Conservation (phyloP, 1,140 invertebrate species). For the Cheumatopsyche charites region DNA sequence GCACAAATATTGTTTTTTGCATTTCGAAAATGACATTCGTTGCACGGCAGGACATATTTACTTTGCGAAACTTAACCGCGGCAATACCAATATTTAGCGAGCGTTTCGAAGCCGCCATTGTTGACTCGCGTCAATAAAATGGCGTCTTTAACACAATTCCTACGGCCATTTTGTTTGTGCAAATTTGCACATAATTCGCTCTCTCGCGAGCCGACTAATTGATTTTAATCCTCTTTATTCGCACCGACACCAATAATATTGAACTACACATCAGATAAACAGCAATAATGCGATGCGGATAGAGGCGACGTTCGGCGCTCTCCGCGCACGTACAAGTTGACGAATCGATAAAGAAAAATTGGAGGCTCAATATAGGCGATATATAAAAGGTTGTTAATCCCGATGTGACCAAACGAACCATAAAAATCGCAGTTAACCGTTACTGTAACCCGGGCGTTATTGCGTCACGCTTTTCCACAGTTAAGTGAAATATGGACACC, state of each 20-base stretch:
- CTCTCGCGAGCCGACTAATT: no score
- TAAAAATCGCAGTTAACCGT: conserved; percentile 19
- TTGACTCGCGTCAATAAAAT: conserved; percentile 22
- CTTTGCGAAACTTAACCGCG: not conserved
- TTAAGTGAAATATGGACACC: conserved; percentile 17
- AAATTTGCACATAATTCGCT: no score
- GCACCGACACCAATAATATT: no score
- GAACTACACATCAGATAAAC: no score
- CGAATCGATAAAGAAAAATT: no score
- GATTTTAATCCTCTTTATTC: no score
- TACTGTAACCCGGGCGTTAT: not conserved
- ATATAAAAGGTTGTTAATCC: conserved; percentile 4
- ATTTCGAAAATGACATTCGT: no score
- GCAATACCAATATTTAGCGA: conserved; percentile 11
- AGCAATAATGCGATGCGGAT: no score
- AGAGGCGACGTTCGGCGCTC: no score
- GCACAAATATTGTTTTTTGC: no score
- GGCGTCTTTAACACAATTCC: conserved; percentile 4
- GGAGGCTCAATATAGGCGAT: not conserved
- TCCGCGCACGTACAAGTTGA: no score
- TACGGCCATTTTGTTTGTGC: no score
- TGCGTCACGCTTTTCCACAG: conserved; percentile 15
- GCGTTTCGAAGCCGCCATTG: conserved; percentile 12
- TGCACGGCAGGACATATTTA: not conserved
- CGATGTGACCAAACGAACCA: conserved; percentile 1